Evolutionary conservation across 2,888 invertebrate genomes (phyloP), one percentile per base, ranked within the genome.

Genomic region (Creontiades dilutus): DNA sequence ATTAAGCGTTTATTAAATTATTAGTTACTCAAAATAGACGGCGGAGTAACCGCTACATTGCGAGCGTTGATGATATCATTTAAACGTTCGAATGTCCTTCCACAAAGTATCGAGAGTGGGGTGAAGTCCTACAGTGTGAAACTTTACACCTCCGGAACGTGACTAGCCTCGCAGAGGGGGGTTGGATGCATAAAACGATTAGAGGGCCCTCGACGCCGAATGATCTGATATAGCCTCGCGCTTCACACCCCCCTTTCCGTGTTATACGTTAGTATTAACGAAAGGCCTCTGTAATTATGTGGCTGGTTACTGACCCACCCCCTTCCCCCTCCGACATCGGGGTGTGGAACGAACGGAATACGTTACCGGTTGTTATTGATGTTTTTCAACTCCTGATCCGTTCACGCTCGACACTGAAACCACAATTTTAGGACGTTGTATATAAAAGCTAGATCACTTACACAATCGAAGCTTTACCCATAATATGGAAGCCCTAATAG

Each of bases 81-180:
- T 37, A 37, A 37, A 4, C 37, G 37, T 37, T 37, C 37, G 37
- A 37, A 37, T 37, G 37, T 37, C 37, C 37, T 37, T 37, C 37
- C 37, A 37, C 7, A 37, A 37, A 37, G 37, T 37, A 37, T 37
- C 7, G 37, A 37, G 37, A 37, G 37, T 4, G 37, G 37, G 37
- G 37, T 37, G 37, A 37, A 37, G 37, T 37, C 37, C 37, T 37
- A 37, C 37, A 37, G 37, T 37, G 68, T 68, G 68, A 68, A 68
- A 68, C 68, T 68, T 68, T 68, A 68, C 68, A 68, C 68, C 68
- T 68, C 68, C 19, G 57, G 23, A 68, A 68, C 68, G 68, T 68
- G 68, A 68, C 68, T 68, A 27, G 68, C 12, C 68, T 23, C 68
- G 9, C 68, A 68, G 68, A 68, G 23, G 68, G 61, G 19, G 19